These are phyloP conservation scores for Anguilla rostrata DNA, from an alignment of 2,113 vertebrate genomes.

Conservation along the genomic window DNA sequence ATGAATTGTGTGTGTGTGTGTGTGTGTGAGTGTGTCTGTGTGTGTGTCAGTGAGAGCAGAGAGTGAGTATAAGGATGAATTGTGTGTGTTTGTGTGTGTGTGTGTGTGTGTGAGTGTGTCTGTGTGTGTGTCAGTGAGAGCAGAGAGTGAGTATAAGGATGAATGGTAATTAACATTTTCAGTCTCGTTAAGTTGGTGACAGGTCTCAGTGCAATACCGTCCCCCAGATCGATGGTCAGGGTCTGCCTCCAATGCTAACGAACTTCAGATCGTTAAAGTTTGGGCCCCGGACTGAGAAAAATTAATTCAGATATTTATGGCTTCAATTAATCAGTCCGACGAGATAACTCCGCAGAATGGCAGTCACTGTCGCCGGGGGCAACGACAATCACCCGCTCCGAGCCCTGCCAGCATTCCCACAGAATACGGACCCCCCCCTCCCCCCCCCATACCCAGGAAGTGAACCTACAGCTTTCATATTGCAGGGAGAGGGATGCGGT, in stretches of 20 bases:
- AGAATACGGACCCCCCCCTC: too few species aligned
- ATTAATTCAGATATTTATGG: conserved; percentile 69
- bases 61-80: too few species aligned
- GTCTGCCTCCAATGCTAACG: conserved; percentile 65
- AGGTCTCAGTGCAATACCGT: conserved; percentile 43
- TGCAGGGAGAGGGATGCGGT: too few species aligned
- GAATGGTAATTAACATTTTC: conserved; percentile 67
- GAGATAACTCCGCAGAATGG: conserved; percentile 49
- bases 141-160: not conserved
- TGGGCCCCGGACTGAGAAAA: conserved; percentile 47
- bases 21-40: too few species aligned
- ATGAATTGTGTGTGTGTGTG: too few species aligned
- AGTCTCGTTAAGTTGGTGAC: conserved; percentile 68
- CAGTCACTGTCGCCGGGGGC: conserved; percentile 30
- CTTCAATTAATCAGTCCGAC: conserved; percentile 65
- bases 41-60: too few species aligned
- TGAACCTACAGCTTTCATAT: too few species aligned
- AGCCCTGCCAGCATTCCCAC: not conserved
- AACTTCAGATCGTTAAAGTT: conserved; percentile 55
- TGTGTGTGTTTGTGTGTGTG: not conserved
- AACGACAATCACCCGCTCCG: conserved; percentile 7
- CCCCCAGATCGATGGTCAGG: conserved; percentile 55
- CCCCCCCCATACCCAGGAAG: too few species aligned
- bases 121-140: not conserved
- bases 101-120: not conserved